Percentiles rank a stretch among this genome's conserved stretches.
phyloP scores from a whole-genome alignment of 2,113 vertebrate species.

The Prionailurus viverrinus region DNA sequence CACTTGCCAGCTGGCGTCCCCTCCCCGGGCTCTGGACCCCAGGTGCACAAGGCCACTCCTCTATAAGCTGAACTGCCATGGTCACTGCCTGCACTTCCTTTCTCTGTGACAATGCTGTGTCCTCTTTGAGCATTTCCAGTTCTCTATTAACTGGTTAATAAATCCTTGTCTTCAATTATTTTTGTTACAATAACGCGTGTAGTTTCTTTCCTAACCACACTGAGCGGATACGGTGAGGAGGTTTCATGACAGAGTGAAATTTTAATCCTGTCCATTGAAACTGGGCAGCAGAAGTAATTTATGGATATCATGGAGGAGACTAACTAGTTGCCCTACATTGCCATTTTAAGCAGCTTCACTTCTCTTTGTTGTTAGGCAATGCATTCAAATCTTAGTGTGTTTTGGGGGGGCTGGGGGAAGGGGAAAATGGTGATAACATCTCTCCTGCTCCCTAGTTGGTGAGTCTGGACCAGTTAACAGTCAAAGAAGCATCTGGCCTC shows the following conservation, averaged over 20 bases:
- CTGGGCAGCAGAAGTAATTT: not conserved
- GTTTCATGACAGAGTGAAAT: not conserved
- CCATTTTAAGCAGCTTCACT: slow-evolving; percentile 23
- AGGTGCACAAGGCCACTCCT: not conserved
- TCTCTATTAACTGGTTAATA: not conserved
- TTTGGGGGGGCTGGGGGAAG: rapidly evolving
- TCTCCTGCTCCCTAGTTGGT: not conserved
- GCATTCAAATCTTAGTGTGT: not conserved
- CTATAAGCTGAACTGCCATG: not conserved
- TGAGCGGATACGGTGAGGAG: not conserved
- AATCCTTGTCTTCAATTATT: not conserved
- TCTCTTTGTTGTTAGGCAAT: not conserved
- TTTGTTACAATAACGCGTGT: not conserved
- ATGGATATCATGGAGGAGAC: not conserved
- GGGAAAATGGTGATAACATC: not conserved
- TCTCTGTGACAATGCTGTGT: not conserved
- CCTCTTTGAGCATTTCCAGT: not conserved
- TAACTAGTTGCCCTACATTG: not conserved
- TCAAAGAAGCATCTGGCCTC: not conserved
- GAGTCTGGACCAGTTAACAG: not conserved
- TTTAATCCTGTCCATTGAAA: slow-evolving; percentile 29
- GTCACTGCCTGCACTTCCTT: not conserved
- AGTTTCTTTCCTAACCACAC: not conserved
- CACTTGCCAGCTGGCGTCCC: rapidly evolving
- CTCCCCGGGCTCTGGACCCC: not conserved